Base-by-base conservation (phyloP, 2,797 vertebrate genomes). In the Pelochelys cantorii region DNA sequence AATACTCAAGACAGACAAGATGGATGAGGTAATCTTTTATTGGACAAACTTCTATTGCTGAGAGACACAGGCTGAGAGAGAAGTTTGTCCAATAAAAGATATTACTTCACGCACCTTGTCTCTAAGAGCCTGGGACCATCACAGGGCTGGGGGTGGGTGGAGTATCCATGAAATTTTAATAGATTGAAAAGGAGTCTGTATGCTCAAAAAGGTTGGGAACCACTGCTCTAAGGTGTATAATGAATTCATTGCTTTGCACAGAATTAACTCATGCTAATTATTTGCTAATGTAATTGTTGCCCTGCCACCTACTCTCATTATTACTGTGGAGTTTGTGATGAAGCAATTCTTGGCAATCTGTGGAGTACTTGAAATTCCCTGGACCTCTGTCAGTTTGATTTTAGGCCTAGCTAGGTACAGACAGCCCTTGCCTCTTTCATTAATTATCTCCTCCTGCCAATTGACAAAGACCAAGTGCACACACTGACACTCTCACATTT, bases 391-490 rank as follows among this genome's bases (percentile, higher is more conserved):
- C 23, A 77, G 42, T 77, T 42, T 77, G 74, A 77, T 57, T 84
- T 1, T 4, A 56, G 11, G 2, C 1, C 0, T 83, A 82, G 52
- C 37, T 90, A 22, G 48, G 25, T 14, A 57, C 8, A 1, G 1
- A n/a, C 3, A 87, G 25, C 2, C 4, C 53, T 91, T 92, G 15
- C 80, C n/a, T 14, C 13, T 54, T 86, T 68, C 52, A 54, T 22
- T 86, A 53, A 55, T 6, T 25, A 57, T 65, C 31, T 81, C 31
- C 8, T 2, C 1, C 2, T 18, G 4, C 20, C 59, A 42, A 37
- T 37, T 34, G 18, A 37, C 18, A 71, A 12, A 55, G 52, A 37
- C 52, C 27, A 68, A 62, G 48, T 56, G 57, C 57, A 77, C 42
- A 29, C 27, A 29, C 37, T 52, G 74, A 77, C 48, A 77, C 37